A percentile compares a stretch with the other conserved stretches of the same genome.
phyloP scores from a whole-genome alignment of 2,888 invertebrate species.

The Charanyca ferruginea region DNA sequence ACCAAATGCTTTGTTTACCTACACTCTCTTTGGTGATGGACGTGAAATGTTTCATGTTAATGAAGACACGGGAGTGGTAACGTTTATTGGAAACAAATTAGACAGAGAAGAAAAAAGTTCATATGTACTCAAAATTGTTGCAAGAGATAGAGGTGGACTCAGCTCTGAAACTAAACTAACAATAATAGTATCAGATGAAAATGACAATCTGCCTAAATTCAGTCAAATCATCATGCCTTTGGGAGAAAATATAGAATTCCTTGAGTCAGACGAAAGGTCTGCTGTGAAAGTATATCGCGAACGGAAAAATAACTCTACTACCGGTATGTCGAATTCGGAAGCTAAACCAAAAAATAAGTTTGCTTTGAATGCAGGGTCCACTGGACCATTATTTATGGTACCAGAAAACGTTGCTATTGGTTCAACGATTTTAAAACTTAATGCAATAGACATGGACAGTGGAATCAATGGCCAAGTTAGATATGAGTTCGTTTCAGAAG shows the following conservation, averaged over 20 bases:
- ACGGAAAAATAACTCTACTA: conserved; percentile 76
- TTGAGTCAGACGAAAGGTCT: conserved; percentile 92
- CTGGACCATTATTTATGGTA: conserved; percentile 92
- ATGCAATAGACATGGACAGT: conserved; percentile 94
- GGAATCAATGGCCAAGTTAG: conserved; percentile 93
- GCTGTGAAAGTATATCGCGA: conserved; percentile 86
- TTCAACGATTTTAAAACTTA: conserved; percentile 92
- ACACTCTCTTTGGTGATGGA: conserved; percentile 94
- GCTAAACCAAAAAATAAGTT: conserved; percentile 84
- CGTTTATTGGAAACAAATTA: conserved; percentile 91
- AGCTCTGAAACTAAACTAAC: conserved; percentile 94
- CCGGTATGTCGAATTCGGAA: conserved; percentile 77
- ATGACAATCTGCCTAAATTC: conserved; percentile 95
- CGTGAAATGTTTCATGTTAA: conserved; percentile 94
- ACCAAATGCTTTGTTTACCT: conserved; percentile 93
- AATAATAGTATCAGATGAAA: conserved; percentile 94
- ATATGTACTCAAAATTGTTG: conserved; percentile 94
- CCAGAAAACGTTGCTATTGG: conserved; percentile 94
- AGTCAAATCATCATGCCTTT: conserved; percentile 93
- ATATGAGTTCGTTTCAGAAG: conserved; percentile 93
- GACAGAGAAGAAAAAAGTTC: conserved; percentile 94
- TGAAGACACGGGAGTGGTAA: conserved; percentile 92
- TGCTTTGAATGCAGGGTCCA: conserved; percentile 75
- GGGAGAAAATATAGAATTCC: conserved; percentile 92
- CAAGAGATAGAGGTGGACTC: conserved; percentile 94